These are phyloP conservation scores for Bombus confusus DNA, from an alignment of 1,140 invertebrate species.

Conservation along the genomic window DNA sequence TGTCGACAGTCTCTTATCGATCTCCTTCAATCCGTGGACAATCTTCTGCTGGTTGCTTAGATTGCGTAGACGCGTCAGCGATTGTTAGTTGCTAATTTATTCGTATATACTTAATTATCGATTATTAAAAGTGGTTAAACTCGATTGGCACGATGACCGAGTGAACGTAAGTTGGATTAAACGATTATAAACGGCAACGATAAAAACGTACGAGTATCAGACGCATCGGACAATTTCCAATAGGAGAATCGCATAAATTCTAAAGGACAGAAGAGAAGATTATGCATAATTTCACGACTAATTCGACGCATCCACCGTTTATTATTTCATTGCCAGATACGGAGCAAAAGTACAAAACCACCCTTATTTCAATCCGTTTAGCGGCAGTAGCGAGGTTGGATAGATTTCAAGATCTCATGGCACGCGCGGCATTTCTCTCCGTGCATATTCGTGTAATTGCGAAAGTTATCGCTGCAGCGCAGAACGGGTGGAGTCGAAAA, in stretches of 20 bases:
- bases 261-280: no score
- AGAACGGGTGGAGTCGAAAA: not conserved
- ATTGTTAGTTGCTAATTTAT: not conserved
- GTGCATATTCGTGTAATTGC: constrained; percentile 12
- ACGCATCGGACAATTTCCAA: no score
- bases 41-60: not conserved
- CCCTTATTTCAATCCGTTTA: not conserved
- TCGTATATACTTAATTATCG: not conserved
- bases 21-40: constrained; percentile 48
- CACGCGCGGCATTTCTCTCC: constrained; percentile 5
- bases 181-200: no score
- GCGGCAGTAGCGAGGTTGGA: not conserved
- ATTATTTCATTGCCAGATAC: not conserved
- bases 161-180: no score
- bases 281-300: not conserved
- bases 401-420: constrained; percentile 17
- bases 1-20: constrained; percentile 67
- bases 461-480: constrained; percentile 6
- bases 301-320: not conserved
- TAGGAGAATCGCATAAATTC: not conserved
- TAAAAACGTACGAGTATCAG: no score
- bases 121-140: no score
- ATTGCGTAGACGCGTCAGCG: not conserved
- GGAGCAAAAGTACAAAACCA: not conserved
- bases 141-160: no score